Conservation (phyloP, 2,113 vertebrate species). For the Salminus brasiliensis region DNA sequence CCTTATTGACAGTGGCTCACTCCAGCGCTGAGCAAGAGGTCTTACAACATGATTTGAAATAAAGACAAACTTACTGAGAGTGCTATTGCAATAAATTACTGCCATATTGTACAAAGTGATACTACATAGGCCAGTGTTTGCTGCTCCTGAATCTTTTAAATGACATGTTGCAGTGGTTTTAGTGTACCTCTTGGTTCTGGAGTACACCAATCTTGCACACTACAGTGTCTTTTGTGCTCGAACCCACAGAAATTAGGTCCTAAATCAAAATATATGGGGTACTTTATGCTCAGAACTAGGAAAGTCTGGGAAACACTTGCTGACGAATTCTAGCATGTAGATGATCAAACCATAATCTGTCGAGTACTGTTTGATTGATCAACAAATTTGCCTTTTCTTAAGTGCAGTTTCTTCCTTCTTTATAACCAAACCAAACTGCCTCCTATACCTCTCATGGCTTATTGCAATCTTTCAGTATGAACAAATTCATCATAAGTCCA, state of each 20-base stretch:
- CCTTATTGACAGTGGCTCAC: background rate
- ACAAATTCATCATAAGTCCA: no score
- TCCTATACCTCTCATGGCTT: no score
- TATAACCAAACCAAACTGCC: no score
- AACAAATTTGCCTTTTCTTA: no score
- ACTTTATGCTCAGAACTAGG: no score
- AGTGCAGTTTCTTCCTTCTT: no score
- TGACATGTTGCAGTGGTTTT: background rate
- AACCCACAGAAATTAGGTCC: background rate
- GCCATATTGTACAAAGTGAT: background rate
- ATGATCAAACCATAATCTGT: no score
- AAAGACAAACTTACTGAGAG: background rate
- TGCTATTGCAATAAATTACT: background rate
- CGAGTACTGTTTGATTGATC: no score
- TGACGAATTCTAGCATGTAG: no score
- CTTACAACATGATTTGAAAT: background rate
- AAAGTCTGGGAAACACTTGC: no score
- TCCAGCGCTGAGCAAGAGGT: background rate
- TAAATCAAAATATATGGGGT: no score
- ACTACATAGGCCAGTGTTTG: background rate
- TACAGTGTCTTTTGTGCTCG: background rate
- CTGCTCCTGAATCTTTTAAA: background rate
- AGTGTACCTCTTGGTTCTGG: background rate
- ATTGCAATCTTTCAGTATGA: no score
- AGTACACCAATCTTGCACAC: background rate